These are phyloP conservation scores for Dolichallabes microphthalmus DNA, from an alignment of 2,113 vertebrate genomes.

Conservation along the genomic window DNA sequence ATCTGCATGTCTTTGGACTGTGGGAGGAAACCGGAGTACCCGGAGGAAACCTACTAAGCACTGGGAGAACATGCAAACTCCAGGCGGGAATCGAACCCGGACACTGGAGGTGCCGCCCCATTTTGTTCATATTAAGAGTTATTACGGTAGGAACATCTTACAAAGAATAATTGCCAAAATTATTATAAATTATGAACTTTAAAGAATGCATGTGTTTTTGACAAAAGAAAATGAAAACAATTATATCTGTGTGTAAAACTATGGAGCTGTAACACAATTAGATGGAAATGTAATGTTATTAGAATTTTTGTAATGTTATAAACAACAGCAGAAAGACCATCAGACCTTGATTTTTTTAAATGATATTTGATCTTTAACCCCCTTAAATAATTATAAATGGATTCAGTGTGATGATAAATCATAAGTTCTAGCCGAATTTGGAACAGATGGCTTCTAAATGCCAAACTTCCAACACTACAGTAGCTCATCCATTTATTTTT, in stretches of 20 bases:
- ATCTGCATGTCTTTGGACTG: no score
- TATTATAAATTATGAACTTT: neutral
- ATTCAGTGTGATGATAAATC: constrained; percentile 38
- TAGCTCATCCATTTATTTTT: constrained; percentile 27
- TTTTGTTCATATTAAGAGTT: no score
- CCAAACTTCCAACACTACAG: neutral
- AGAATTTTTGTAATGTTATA: neutral
- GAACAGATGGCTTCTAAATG: constrained; percentile 42
- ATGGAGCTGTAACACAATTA: neutral
- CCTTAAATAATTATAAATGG: constrained; percentile 47
- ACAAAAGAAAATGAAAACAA: neutral
- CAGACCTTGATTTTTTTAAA: neutral
- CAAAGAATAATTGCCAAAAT: neutral
- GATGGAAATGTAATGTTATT: neutral
- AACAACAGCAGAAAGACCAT: constrained; percentile 2
- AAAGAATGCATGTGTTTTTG: neutral
- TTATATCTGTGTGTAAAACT: neutral
- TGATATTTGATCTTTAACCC: neutral
- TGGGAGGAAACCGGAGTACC: no score
- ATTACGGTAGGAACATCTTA: neutral
- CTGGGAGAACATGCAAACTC: no score
- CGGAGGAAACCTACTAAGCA: no score
- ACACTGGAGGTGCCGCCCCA: no score
- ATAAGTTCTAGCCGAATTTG: constrained; percentile 26
- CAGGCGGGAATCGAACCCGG: no score